Evolutionary conservation across 1,140 invertebrate species (phyloP).

Genomic region (Heliconius himera): DNA sequence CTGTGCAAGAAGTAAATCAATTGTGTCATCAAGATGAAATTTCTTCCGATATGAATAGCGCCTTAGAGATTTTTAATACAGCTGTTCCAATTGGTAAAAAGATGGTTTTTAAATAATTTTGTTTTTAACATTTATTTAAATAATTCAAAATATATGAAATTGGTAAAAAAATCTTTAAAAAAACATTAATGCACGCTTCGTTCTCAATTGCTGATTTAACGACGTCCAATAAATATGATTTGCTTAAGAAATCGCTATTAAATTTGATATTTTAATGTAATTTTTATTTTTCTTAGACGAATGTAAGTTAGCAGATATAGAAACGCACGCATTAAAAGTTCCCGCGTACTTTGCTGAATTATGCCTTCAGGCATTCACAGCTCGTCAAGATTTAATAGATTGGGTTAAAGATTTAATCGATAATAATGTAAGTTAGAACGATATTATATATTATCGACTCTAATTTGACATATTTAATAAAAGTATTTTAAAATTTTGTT

Average conservation of each 20-base stretch:
- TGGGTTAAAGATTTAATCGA: slow-evolving; percentile 66
- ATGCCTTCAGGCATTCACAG: slow-evolving; percentile 67
- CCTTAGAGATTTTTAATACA: slow-evolving; percentile 54
- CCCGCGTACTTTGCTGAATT: slow-evolving; percentile 65
- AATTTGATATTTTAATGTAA: background rate
- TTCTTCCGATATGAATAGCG: slow-evolving; percentile 49
- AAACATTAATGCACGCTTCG: too few relatives aligned
- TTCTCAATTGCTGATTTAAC: too few relatives aligned
- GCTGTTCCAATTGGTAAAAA: slow-evolving; percentile 53
- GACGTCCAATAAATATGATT: too few relatives aligned
- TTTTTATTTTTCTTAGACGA: slow-evolving; percentile 52
- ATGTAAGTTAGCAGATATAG: slow-evolving; percentile 50
- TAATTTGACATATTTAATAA: background rate
- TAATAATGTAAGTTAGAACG: slow-evolving; percentile 46
- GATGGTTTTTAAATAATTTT: background rate
- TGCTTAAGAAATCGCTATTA: too few relatives aligned
- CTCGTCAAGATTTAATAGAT: slow-evolving; percentile 70
- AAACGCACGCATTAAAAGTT: slow-evolving; percentile 55
- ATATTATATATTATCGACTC: background rate
- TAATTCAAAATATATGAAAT: background rate
- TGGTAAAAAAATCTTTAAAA: too few relatives aligned
- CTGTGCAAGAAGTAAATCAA: slow-evolving; percentile 61
- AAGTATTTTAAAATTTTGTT: background rate
- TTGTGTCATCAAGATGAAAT: slow-evolving; percentile 58
- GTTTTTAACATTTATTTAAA: background rate